These are phyloP conservation scores for Amblyornis subalaris DNA, from an alignment of 2,113 vertebrate species.

Conservation along the genomic window DNA sequence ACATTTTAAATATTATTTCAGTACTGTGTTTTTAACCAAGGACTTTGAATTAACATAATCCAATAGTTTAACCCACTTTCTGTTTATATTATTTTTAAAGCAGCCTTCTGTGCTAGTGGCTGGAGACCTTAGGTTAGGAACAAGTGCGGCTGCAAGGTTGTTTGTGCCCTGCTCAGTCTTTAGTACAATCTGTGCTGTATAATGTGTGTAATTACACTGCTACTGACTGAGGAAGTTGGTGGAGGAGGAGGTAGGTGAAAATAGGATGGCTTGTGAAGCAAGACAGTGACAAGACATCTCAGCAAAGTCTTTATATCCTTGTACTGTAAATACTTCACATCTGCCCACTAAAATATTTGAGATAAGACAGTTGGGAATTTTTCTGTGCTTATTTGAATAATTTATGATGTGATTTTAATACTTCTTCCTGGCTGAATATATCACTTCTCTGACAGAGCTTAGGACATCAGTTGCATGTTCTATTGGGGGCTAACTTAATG, in stretches of 20 bases:
- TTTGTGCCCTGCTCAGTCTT: background rate
- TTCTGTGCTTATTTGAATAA: conserved; percentile 38
- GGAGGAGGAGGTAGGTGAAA: background rate
- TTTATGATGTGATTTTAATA: conserved; percentile 33
- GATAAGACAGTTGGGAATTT: background rate
- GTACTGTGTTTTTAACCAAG: background rate
- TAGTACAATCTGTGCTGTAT: background rate
- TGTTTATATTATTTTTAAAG: conserved; percentile 13
- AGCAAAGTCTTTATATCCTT: background rate
- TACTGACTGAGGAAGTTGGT: background rate
- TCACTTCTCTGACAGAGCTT: background rate
- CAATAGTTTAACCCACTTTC: conserved; percentile 5
- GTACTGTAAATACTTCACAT: background rate
- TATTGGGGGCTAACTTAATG: background rate
- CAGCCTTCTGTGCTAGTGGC: background rate
- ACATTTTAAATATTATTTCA: background rate
- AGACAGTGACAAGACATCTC: conserved; percentile 11
- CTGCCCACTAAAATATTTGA: conserved; percentile 2
- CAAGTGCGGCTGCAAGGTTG: background rate
- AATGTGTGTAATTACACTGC: background rate
- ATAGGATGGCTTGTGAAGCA: background rate
- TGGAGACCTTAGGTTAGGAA: background rate
- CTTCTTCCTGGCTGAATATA: background rate
- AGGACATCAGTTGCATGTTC: background rate
- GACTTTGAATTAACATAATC: conserved; percentile 15